Percentiles rank a stretch among this genome's conserved stretches.
These are phyloP conservation scores for Bombus fervidus DNA, from an alignment of 1,140 invertebrate species.

Conservation along the genomic window DNA sequence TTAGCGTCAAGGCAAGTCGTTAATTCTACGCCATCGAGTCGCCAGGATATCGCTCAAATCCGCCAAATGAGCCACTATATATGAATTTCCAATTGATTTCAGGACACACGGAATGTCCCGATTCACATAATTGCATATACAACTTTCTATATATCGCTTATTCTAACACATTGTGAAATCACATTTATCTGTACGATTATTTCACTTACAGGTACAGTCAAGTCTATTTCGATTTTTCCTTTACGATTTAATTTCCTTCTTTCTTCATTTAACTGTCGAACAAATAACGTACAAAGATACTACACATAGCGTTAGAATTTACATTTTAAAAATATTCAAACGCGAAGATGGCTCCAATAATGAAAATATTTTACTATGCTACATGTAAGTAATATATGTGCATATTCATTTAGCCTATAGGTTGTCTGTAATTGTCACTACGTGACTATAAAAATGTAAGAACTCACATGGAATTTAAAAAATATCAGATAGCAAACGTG, in stretches of 20 bases:
- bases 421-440: no score
- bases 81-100: conserved; percentile 9
- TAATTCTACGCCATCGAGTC: conserved; percentile 39
- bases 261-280: no score
- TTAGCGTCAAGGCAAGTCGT: conserved; percentile 52
- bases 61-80: conserved; percentile 12
- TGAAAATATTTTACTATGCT: no score
- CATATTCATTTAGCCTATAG: no score
- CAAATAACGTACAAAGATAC: not conserved
- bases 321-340: not conserved
- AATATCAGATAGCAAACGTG: no score
- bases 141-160: not conserved
- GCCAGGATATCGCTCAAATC: conserved; percentile 10
- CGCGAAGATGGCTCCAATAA: not conserved
- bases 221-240: not conserved
- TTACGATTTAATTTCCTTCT: not conserved
- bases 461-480: no score
- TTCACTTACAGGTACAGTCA: no score
- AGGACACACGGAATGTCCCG: no score
- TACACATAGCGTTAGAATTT: not conserved
- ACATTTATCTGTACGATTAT: no score
- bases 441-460: not conserved
- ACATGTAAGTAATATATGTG: no score
- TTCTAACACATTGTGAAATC: not conserved
- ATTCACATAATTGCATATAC: not conserved